Percentiles rank a stretch among this genome's conserved stretches.
Conservation (phyloP, 2,888 invertebrate genomes). For the Rhyacophila evoluta region DNA sequence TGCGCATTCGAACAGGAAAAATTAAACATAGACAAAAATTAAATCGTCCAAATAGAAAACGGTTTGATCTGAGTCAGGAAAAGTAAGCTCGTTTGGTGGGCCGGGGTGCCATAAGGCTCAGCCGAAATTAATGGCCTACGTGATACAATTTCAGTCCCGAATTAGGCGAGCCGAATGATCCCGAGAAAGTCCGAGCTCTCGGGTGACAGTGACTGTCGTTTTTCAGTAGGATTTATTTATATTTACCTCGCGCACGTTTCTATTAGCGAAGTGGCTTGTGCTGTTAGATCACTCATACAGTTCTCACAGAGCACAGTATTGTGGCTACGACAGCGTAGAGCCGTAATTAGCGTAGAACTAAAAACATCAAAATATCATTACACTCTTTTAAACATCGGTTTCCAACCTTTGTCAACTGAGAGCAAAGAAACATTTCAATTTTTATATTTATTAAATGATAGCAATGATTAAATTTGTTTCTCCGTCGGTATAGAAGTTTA, state of each 20-base stretch:
- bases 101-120: conserved; percentile 19
- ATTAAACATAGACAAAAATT: no score
- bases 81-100: neutral
- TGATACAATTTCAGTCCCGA: conserved; percentile 39
- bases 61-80: neutral
- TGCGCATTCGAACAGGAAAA: no score
- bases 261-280: neutral
- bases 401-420: no score
- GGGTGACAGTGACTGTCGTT: conserved; percentile 2
- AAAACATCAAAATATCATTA: no score
- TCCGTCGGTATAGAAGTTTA: no score
- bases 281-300: neutral
- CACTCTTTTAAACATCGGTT: no score
- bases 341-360: no score
- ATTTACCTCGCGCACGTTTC: neutral
- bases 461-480: no score
- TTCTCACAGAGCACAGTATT: neutral
- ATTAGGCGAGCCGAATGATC: conserved; percentile 9
- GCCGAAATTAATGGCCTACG: conserved; percentile 40
- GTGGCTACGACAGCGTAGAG: neutral
- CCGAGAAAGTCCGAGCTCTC: neutral
- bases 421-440: no score
- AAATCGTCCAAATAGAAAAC: no score
- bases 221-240: neutral
- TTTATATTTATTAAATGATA: no score